Percentiles rank a stretch among this genome's conserved stretches.
These are phyloP conservation scores for Drosophila ananassae DNA, from an alignment of 1,140 invertebrate genomes.

Conservation along the genomic window DNA sequence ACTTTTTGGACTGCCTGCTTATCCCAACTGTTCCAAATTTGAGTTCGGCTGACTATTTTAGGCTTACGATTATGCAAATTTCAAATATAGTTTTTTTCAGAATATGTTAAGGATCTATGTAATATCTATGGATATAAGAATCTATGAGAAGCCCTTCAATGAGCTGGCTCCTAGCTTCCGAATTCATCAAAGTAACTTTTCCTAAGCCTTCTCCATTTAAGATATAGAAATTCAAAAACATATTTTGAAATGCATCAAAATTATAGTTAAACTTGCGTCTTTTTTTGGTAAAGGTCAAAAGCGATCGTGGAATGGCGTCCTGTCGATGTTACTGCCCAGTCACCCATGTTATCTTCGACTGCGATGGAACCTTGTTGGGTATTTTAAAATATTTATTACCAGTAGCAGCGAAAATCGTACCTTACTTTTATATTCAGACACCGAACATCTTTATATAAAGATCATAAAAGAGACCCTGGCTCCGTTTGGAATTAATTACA, in stretches of 20 bases:
- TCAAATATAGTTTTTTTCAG: not conserved
- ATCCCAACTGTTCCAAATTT: conserved; percentile 75
- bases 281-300: not conserved
- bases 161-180: no score
- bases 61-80: not conserved
- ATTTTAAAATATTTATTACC: not conserved
- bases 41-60: conserved; percentile 74
- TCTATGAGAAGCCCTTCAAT: no score
- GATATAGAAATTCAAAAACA: not conserved
- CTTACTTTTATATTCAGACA: conserved; percentile 85
- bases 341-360: conserved; percentile 62
- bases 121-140: no score
- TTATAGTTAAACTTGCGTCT: not conserved
- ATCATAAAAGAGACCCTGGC: conserved; percentile 5
- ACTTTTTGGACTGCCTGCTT: conserved; percentile 91
- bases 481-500: conserved; percentile 26
- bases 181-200: not conserved
- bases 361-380: conserved; percentile 66
- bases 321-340: conserved; percentile 13
- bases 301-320: not conserved
- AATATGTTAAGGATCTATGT: no score
- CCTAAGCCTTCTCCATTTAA: not conserved
- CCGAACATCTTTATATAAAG: conserved; percentile 20
- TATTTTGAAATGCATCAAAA: no score
- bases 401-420: not conserved